phyloP scores from a whole-genome alignment of 2,888 invertebrate genomes.

The Andrena haemorrhoa region DNA sequence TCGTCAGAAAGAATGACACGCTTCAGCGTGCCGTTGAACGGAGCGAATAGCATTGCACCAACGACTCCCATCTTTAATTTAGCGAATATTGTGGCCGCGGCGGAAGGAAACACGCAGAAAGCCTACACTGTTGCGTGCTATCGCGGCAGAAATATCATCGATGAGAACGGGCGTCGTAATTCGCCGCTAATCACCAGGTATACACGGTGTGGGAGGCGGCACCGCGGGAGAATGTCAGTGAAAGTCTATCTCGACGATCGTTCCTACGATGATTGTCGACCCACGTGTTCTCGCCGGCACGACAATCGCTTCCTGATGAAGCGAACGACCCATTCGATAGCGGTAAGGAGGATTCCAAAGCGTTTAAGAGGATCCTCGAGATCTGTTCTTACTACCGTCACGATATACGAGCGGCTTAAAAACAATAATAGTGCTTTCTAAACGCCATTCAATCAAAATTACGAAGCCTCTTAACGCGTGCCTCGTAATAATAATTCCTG shows the following conservation, averaged over 20 bases:
- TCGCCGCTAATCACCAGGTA: constrained; percentile 75
- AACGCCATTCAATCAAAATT: constrained; percentile 30
- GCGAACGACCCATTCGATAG: constrained; percentile 67
- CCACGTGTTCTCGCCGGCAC: constrained; percentile 68
- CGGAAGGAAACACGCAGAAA: constrained; percentile 37
- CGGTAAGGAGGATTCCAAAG: constrained; percentile 48
- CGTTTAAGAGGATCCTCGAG: constrained; percentile 34
- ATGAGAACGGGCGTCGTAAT: constrained; percentile 76
- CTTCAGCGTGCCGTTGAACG: neutral
- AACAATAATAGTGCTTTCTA: constrained; percentile 27
- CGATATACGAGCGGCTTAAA: constrained; percentile 15
- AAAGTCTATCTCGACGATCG: constrained; percentile 74
- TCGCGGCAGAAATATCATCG: constrained; percentile 64
- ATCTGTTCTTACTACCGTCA: constrained; percentile 19
- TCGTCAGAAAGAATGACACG: too few relatives aligned
- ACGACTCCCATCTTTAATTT: constrained; percentile 14
- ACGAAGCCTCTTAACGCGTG: constrained; percentile 8
- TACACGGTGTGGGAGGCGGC: constrained; percentile 72
- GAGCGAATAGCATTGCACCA: neutral
- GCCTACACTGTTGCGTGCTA: constrained; percentile 60
- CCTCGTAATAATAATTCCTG: constrained; percentile 7
- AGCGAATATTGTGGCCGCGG: constrained; percentile 11
- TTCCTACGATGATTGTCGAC: constrained; percentile 72
- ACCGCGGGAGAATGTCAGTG: constrained; percentile 76
- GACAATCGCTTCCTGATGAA: constrained; percentile 74